These are phyloP conservation scores for Macquaria australasica DNA, from an alignment of 2,113 vertebrate species.

Conservation along the genomic window DNA sequence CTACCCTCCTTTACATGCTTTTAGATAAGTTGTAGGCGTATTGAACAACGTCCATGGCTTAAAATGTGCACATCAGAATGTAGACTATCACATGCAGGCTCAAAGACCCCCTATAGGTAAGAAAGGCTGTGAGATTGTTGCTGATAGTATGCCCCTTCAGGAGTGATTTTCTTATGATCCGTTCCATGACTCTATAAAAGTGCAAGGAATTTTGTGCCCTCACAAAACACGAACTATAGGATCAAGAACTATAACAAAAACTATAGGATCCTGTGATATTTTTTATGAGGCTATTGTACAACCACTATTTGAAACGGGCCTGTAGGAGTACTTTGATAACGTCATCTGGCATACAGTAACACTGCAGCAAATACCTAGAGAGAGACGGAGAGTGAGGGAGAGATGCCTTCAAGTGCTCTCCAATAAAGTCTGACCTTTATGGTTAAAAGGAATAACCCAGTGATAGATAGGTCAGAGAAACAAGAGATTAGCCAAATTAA, in stretches of 20 bases:
- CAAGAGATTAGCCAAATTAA: background rate
- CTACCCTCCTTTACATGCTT: background rate
- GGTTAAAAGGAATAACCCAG: background rate
- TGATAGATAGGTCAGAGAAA: background rate
- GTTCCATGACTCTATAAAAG: background rate
- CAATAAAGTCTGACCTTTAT: background rate
- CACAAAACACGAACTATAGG: background rate
- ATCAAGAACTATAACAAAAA: no score
- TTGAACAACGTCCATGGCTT: background rate
- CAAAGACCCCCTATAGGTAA: background rate
- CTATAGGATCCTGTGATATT: background rate
- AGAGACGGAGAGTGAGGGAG: background rate
- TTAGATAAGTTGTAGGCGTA: background rate
- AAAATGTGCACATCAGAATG: background rate
- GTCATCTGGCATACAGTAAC: background rate
- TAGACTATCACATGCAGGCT: background rate
- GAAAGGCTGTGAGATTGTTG: background rate
- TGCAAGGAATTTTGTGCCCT: background rate
- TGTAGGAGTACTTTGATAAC: background rate
- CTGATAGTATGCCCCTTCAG: background rate
- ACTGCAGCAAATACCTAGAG: slow-evolving; percentile 27
- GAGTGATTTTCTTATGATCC: background rate
- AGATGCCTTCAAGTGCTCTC: slow-evolving; percentile 18
- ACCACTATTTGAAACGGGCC: background rate
- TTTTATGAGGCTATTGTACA: slow-evolving; percentile 10